These are phyloP conservation scores for Selenia dentaria DNA, from an alignment of 2,888 invertebrate species.

Conservation along the genomic window DNA sequence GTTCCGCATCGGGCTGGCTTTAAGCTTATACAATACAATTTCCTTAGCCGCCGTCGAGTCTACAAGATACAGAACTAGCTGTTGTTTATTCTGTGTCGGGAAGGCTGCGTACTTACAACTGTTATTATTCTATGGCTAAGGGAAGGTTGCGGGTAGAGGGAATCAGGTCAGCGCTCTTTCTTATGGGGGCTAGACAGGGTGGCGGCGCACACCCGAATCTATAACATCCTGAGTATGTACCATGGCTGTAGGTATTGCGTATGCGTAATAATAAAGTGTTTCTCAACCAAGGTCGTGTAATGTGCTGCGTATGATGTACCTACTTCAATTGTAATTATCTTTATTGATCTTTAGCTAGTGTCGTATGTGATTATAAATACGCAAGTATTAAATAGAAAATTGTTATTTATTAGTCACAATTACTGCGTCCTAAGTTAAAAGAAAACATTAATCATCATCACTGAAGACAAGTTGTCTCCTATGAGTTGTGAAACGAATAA, in stretches of 20 bases:
- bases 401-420: too few species aligned
- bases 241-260: constrained; percentile 5
- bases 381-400: too few species aligned
- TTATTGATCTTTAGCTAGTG: too few species aligned
- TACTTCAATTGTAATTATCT: too few species aligned
- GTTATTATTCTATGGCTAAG: constrained; percentile 10
- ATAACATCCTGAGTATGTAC: constrained; percentile 32
- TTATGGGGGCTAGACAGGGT: constrained; percentile 50
- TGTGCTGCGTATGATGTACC: constrained; percentile 8
- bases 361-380: too few species aligned
- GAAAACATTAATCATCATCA: too few species aligned
- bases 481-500: too few species aligned
- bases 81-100: constrained; percentile 11
- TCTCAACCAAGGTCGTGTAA: constrained; percentile 28
- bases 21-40: constrained; percentile 13
- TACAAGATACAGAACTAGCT: constrained; percentile 30
- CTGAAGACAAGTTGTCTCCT: too few species aligned
- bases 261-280: constrained; percentile 20
- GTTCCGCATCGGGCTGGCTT: constrained; percentile 10
- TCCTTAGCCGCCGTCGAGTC: constrained; percentile 57
- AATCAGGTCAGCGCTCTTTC: constrained; percentile 67
- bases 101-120: constrained; percentile 4
- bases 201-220: constrained; percentile 48
- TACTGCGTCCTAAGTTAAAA: too few species aligned
- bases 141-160: constrained; percentile 17